Evolutionary conservation across 2,888 invertebrate genomes (phyloP).

Genomic region (Pristionchus arcanus): DNA sequence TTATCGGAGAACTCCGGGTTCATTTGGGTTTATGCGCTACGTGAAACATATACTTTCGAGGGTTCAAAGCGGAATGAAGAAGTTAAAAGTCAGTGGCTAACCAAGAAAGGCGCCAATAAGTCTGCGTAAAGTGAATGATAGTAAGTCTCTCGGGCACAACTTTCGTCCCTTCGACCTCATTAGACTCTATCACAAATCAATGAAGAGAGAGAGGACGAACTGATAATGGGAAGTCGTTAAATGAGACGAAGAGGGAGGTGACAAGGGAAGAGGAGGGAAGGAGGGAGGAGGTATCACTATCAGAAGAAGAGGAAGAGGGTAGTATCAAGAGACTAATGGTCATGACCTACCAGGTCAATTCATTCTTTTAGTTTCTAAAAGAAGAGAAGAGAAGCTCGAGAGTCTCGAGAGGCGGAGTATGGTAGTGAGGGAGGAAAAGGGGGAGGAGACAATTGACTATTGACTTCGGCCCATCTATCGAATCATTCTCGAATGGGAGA

Average conservation of each 20-base stretch:
- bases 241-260: conserved; percentile 33
- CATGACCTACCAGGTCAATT: not conserved
- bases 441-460: conserved; percentile 39
- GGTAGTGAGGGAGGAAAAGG: not conserved
- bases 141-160: not conserved
- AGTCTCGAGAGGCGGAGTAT: conserved; percentile 23
- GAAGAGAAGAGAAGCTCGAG: not conserved
- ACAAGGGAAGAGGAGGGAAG: conserved; percentile 3
- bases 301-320: not conserved
- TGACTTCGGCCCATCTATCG: not conserved
- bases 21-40: not conserved
- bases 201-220: conserved; percentile 29
- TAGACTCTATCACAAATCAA: conserved; percentile 50
- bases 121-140: not conserved
- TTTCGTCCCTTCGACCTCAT: conserved; percentile 36
- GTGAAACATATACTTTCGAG: not conserved
- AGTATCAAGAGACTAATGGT: conserved; percentile 16
- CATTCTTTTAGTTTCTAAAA: not conserved
- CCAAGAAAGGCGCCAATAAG: not conserved
- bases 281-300: not conserved
- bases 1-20: not conserved
- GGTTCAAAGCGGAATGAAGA: not conserved
- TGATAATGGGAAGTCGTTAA: conserved; percentile 55
- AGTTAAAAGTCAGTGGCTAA: not conserved
- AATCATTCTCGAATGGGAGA: conserved; percentile 23